phyloP scores from a whole-genome alignment of 2,888 invertebrate species.

The Tenthredo amoena region DNA sequence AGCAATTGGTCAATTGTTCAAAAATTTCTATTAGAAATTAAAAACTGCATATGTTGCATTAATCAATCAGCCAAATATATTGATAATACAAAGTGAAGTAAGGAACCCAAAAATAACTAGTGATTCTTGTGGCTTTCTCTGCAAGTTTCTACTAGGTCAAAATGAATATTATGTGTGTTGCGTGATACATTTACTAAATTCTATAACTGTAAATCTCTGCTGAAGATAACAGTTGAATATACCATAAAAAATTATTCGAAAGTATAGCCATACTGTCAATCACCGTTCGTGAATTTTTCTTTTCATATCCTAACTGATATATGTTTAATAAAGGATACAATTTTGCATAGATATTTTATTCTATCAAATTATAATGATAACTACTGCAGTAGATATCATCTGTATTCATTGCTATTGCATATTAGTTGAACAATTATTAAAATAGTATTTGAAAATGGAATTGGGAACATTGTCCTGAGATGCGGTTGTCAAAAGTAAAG shows the following conservation, averaged over 20 bases:
- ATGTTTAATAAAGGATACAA: neutral
- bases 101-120: neutral
- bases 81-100: neutral
- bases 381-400: neutral
- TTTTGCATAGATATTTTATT: neutral
- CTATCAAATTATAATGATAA: neutral
- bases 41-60: neutral
- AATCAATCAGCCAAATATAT: neutral
- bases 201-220: conserved; percentile 27
- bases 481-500: neutral
- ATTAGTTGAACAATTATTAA: neutral
- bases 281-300: neutral
- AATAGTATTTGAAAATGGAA: neutral
- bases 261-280: neutral
- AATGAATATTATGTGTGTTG: neutral
- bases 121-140: conserved; percentile 28
- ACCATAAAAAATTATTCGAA: neutral
- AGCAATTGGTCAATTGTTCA: neutral
- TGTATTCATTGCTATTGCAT: neutral
- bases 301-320: neutral
- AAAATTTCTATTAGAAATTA: neutral
- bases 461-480: neutral
- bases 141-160: conserved; percentile 42
- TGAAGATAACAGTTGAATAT: neutral
- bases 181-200: conserved; percentile 39